A percentile compares a stretch with the other conserved stretches of the same genome.
phyloP scores from a whole-genome alignment of 2,113 vertebrate genomes.

The Ptyas mucosa region DNA sequence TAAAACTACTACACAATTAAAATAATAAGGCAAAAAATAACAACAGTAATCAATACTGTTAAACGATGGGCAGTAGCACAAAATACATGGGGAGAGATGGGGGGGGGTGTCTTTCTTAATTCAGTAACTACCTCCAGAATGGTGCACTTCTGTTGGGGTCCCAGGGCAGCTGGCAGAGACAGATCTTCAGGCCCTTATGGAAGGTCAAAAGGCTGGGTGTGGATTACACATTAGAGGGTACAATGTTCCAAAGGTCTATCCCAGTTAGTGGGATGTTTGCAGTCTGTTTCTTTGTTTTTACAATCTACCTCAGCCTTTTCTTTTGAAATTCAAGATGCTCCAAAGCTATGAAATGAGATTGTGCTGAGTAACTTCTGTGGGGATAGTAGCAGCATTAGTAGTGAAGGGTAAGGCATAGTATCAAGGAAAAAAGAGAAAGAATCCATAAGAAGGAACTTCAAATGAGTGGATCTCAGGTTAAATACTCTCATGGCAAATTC shows the following conservation, averaged over 20 bases:
- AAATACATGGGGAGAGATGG: neutral
- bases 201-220: neutral
- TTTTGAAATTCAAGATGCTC: neutral
- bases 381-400: neutral
- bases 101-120: neutral
- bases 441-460: neutral
- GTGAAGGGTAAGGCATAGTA: neutral
- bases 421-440: neutral
- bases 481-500: neutral
- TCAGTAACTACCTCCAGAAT: neutral
- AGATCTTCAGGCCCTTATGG: no score
- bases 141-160: neutral
- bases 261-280: neutral
- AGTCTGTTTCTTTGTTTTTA: neutral
- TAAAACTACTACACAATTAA: neutral
- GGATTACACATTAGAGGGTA: neutral
- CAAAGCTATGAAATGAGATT: neutral
- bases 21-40: neutral
- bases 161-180: neutral
- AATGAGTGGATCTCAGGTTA: neutral
- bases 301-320: neutral
- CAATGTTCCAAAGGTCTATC: neutral
- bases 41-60: neutral
- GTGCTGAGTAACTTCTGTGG: neutral
- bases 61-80: neutral